Evolutionary conservation across 2,797 vertebrate species (phyloP).

Genomic region (Myotis myotis): DNA sequence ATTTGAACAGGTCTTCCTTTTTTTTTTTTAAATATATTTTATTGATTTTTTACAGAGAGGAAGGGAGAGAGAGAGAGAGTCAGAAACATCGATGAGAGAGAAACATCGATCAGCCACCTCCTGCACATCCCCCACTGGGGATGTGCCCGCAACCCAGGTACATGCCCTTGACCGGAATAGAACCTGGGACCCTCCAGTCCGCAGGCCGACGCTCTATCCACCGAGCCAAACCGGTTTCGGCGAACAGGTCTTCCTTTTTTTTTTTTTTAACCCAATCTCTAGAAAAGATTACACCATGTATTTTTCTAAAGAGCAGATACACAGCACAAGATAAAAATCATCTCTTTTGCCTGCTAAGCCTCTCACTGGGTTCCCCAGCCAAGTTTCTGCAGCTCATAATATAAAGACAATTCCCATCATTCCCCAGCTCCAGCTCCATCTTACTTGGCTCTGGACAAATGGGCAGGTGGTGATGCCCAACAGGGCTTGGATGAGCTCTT

Average conservation of each 20-base stretch:
- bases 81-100: too few species aligned
- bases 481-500: conserved; percentile 37
- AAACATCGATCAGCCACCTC: too few species aligned
- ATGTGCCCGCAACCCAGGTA: too few species aligned
- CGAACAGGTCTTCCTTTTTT: too few species aligned
- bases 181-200: too few species aligned
- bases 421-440: conserved; percentile 44
- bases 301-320: conserved; percentile 49
- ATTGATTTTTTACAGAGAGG: too few species aligned
- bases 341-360: conserved; percentile 25
- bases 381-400: conserved; percentile 68
- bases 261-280: not conserved
- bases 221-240: too few species aligned
- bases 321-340: conserved; percentile 20
- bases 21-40: too few species aligned
- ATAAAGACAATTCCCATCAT: conserved; percentile 54
- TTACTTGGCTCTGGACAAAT: conserved; percentile 44
- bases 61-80: too few species aligned
- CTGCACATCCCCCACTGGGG: too few species aligned
- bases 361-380: conserved; percentile 37
- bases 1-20: not conserved
- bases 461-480: conserved; percentile 63
- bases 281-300: not conserved
- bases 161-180: too few species aligned
- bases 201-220: too few species aligned